Conservation (phyloP, 2,888 invertebrate genomes). For the Diplazon laetatorius region DNA sequence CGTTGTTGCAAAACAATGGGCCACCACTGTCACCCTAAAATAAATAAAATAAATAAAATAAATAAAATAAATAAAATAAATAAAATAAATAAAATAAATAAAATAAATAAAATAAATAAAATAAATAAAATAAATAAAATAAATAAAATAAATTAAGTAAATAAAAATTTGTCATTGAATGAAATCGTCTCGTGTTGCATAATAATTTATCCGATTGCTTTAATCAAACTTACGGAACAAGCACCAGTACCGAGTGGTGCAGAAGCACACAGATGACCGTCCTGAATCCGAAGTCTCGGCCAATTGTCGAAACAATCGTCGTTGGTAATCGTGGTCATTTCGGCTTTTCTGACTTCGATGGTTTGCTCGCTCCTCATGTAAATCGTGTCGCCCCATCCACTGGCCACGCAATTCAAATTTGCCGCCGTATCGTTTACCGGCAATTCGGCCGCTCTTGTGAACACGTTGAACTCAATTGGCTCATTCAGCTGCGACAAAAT, state of each 20-base stretch:
- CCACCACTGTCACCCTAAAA: constrained; percentile 67
- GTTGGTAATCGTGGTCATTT: not conserved
- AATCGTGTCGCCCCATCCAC: constrained; percentile 8
- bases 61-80: too few species aligned
- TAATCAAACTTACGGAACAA: too few species aligned
- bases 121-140: too few species aligned
- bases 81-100: too few species aligned
- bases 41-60: constrained; percentile 5
- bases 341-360: not conserved
- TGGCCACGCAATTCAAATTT: not conserved
- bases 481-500: not conserved
- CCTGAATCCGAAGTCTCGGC: not conserved
- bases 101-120: too few species aligned
- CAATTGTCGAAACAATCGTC: too few species aligned
- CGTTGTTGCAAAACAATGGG: constrained; percentile 50
- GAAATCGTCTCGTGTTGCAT: too few species aligned
- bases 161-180: too few species aligned
- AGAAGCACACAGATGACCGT: not conserved
- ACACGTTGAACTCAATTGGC: not conserved
- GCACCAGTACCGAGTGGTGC: too few species aligned
- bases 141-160: too few species aligned
- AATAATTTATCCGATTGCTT: too few species aligned
- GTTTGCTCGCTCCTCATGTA: not conserved
- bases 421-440: not conserved
- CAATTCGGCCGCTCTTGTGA: not conserved